Evolutionary conservation across 2,888 invertebrate species (phyloP), one percentile per base, ranked within the genome.

Genomic region (Lasioglossum pauxillum): DNA sequence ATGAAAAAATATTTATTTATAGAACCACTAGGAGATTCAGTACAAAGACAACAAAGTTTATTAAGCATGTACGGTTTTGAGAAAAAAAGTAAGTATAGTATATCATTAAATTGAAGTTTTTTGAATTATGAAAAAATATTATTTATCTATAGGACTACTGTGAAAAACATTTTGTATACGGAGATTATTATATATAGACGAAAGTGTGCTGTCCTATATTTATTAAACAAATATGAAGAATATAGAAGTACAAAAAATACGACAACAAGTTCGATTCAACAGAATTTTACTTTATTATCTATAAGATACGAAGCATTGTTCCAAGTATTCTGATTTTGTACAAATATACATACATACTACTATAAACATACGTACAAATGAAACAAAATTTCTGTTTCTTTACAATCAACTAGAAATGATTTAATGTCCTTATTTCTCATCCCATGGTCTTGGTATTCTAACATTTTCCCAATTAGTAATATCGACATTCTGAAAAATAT

Each of bases 361-460:
- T 69, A 41, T 2, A 38, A 71, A 23, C 44, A n/a, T 67, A 57
- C 27, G 23, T 35, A 69, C 49, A 53, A 78, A 41, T 49, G 5
- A 53, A 71, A 53, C 38, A 71, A 53, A 69, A 19, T 19, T 77
- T 8, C 1, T 14, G 38, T 57, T 41, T 38, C 49, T 53, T 44
- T 64, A 23, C 57, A 35, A 49, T 57, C 5, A n/a, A 27, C 10
- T 64, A 64, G 16, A 41, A n/a, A 49, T 41, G 27, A 38, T 57
- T 49, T 10, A 35, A 31, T 64, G 60, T 38, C 16, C 60, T n/a
- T 78, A 38, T 60, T 60, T 8, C 88, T 97, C 96, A 93, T 98
- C 98, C 98, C 98, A 98, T 0, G 98, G 98, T 79, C 98, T 96
- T 8, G 98, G 98, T 0, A 98, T 98, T 91, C 98, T 96, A 89